phyloP scores from a whole-genome alignment of 1,140 invertebrate genomes.

The Bacillus rossius region DNA sequence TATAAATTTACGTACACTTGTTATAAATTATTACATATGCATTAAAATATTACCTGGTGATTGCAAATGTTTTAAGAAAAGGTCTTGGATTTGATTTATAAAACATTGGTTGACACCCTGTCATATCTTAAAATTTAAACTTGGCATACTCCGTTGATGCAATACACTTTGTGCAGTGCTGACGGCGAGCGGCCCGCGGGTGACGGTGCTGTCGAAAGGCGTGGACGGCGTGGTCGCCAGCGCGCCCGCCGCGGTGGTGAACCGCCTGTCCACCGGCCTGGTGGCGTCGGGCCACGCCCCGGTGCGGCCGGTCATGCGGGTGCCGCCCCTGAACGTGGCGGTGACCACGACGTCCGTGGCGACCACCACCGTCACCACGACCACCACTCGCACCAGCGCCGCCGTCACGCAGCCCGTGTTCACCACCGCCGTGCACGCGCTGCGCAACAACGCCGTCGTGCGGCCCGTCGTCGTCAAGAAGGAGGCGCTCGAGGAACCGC shows the following conservation, averaged over 20 bases:
- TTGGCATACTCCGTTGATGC: too few relatives aligned
- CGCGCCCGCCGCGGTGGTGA: constrained; percentile 15
- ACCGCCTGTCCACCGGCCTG: background rate
- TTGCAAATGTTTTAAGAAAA: too few relatives aligned
- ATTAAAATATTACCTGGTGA: too few relatives aligned
- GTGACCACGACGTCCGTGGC: constrained; percentile 27
- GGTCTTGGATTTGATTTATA: too few relatives aligned
- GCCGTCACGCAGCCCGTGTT: constrained; percentile 7
- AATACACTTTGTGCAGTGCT: constrained; percentile 43
- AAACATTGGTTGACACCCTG: too few relatives aligned
- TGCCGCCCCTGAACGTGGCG: constrained; percentile 44
- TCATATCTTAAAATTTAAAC: too few relatives aligned
- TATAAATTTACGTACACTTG: too few relatives aligned
- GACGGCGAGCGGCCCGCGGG: constrained; percentile 46
- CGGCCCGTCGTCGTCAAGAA: constrained; percentile 23
- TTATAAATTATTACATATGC: too few relatives aligned
- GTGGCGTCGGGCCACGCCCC: constrained; percentile 7
- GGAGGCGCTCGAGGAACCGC: constrained; percentile 37
- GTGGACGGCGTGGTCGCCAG: constrained; percentile 37
- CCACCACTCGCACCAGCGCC: constrained; percentile 4
- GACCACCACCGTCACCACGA: constrained; percentile 6
- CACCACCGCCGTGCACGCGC: background rate
- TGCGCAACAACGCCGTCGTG: background rate
- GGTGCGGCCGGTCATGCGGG: constrained; percentile 43
- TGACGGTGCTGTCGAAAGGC: constrained; percentile 50